phyloP scores from a whole-genome alignment of 1,140 invertebrate species.

The Myzus persicae region DNA sequence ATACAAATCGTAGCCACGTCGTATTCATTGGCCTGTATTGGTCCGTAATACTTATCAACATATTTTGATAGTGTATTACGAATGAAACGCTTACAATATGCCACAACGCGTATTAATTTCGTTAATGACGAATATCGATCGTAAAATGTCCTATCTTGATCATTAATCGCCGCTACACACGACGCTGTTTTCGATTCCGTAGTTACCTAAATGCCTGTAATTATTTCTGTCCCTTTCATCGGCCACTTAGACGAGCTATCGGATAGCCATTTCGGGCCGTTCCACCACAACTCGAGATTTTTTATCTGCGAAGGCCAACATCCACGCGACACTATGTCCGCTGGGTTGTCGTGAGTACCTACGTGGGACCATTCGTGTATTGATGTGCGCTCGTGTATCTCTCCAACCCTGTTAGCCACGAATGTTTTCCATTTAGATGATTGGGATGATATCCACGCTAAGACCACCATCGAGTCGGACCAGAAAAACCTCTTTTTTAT shows the following conservation, averaged over 20 bases:
- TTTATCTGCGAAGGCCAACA: conserved; percentile 33
- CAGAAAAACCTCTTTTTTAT: neutral
- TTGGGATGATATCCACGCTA: conserved; percentile 43
- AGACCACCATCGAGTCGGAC: conserved; percentile 42
- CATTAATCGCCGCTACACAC: no score
- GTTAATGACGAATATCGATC: no score
- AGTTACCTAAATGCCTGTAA: no score
- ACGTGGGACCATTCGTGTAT: conserved; percentile 17
- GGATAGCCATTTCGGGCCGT: conserved; percentile 59
- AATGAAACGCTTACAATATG: neutral
- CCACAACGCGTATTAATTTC: no score
- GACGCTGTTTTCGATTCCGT: neutral
- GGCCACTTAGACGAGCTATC: neutral
- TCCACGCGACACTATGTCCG: conserved; percentile 37
- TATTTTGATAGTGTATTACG: no score
- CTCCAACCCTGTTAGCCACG: conserved; percentile 53
- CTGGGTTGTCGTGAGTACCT: conserved; percentile 21
- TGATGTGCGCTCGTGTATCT: conserved; percentile 18
- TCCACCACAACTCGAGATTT: conserved; percentile 56
- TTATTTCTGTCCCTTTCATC: neutral
- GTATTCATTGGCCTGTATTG: no score
- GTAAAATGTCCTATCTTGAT: no score
- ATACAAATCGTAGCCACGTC: no score
- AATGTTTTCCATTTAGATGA: conserved; percentile 37
- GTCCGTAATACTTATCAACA: no score